Evolutionary conservation across 2,797 vertebrate genomes (phyloP), one percentile per base, ranked within the genome.

Genomic region (Tapera naevia): DNA sequence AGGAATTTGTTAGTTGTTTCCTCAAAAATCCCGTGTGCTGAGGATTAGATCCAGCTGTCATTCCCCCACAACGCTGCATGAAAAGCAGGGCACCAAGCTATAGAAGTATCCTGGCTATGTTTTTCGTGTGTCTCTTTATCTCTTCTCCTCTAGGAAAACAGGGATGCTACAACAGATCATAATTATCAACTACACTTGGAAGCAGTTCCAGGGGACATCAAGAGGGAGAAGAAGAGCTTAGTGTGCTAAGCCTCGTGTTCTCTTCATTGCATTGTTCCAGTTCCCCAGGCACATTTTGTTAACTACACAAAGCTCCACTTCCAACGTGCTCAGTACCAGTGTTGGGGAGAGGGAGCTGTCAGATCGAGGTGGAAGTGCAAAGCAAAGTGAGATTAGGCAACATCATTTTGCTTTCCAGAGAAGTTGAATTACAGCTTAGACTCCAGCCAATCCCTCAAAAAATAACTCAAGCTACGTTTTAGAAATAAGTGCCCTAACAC

Each of bases 1-100:
- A 96, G 80, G 91, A 93, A 93, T 93, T 76, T 80, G 60, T 73
- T 32, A 81, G 82, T 60, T 91, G 70, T 75, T 96, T 91, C 87
- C 80, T 86, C 80, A 70, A 62, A 94, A 94, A 76, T 79, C 65
- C 48, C 84, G 32, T 33, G 75, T 89, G 81, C 35, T 11, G 9
- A 89, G 62, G 91, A 89, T 62, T 60, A 79, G 70, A 88, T 87
- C 45, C 95, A 95, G 91, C 81, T 95, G 92, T 87, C 71, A 69
- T 58, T 83, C 72, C 69, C 62, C 65, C 28, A 73, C 11, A 89
- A 21, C 28, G 19, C 19, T 18, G 43, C 60, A 69, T 4, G 16
- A 86, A 58, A 17, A 88, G 60, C 64, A 51, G 25, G 39, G 61
- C 51, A 87, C 10, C n/a, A 57, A 66, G 16, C 37, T 30, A 41